Conservation (phyloP, 2,797 vertebrate species). For the Megaceryle alcyon region DNA sequence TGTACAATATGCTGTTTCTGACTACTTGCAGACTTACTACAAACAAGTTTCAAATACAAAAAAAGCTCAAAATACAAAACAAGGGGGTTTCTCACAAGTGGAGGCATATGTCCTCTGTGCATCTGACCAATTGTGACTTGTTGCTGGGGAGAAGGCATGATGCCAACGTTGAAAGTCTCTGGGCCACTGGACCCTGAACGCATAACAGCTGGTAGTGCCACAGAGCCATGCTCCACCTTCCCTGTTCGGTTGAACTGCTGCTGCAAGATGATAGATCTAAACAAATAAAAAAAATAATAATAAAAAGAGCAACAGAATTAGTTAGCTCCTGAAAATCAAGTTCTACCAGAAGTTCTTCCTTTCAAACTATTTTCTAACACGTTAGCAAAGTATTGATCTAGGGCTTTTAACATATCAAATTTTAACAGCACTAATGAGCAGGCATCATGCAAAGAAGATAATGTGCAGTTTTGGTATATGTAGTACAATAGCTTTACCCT, state of each 20-base stretch:
- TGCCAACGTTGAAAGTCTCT: constrained; percentile 93
- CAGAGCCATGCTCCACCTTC: constrained; percentile 92
- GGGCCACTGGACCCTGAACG: constrained; percentile 94
- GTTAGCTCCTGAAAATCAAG: background rate
- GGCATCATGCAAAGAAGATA: background rate
- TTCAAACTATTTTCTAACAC: background rate
- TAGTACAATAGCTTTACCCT: background rate
- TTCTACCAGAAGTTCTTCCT: background rate
- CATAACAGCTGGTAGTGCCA: constrained; percentile 94
- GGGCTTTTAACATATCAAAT: background rate
- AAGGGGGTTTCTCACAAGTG: constrained; percentile 85
- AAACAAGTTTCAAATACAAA: background rate
- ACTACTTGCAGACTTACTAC: background rate
- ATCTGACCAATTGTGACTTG: constrained; percentile 95
- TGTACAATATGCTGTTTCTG: rapidly evolving
- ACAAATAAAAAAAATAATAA: background rate
- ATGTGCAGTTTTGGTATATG: background rate
- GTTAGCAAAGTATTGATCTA: background rate
- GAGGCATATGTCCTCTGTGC: constrained; percentile 98
- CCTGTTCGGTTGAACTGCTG: constrained; percentile 96
- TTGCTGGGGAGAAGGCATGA: constrained; percentile 95
- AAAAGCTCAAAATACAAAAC: background rate
- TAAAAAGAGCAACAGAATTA: background rate
- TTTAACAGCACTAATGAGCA: background rate
- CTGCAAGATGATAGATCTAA: constrained; percentile 94